Conservation (phyloP, 1,140 invertebrate species). For the Tetragonula clypearis region DNA sequence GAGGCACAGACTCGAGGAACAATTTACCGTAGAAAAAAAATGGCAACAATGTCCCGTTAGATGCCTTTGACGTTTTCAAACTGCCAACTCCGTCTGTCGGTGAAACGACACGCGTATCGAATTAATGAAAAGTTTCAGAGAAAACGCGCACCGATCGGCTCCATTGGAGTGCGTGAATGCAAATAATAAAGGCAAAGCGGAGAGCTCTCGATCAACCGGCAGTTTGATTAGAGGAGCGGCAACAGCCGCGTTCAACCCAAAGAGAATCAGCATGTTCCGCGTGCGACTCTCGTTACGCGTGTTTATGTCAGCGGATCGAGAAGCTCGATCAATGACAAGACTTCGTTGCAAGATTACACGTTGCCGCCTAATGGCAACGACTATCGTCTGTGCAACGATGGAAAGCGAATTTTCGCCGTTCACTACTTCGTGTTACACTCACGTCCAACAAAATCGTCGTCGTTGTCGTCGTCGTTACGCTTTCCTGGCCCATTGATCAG, state of each 20-base stretch:
- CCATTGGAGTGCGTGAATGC: background rate
- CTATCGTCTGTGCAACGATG: no score
- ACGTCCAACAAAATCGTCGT: background rate
- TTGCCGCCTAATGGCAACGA: background rate
- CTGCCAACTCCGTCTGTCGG: background rate
- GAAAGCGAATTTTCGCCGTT: conserved; percentile 20
- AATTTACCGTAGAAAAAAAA: background rate
- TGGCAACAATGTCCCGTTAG: background rate
- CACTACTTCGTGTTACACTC: background rate
- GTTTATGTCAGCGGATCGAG: conserved; percentile 8
- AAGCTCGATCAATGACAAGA: conserved; percentile 28
- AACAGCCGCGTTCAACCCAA: conserved; percentile 4
- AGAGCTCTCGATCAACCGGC: conserved; percentile 3
- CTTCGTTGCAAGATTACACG: conserved; percentile 11
- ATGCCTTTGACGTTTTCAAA: background rate
- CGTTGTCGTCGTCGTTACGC: background rate
- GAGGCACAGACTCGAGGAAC: no score
- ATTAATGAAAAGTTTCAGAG: background rate
- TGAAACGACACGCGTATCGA: background rate
- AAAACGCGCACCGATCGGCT: background rate
- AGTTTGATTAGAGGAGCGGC: conserved; percentile 20
- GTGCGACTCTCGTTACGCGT: conserved; percentile 20
- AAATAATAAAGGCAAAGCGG: conserved; percentile 7
- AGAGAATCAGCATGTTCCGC: background rate
- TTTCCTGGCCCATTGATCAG: background rate